A percentile compares a stretch with the other conserved stretches of the same genome.
phyloP scores from a whole-genome alignment of 2,888 invertebrate species.

The Mimachlamys varia region DNA sequence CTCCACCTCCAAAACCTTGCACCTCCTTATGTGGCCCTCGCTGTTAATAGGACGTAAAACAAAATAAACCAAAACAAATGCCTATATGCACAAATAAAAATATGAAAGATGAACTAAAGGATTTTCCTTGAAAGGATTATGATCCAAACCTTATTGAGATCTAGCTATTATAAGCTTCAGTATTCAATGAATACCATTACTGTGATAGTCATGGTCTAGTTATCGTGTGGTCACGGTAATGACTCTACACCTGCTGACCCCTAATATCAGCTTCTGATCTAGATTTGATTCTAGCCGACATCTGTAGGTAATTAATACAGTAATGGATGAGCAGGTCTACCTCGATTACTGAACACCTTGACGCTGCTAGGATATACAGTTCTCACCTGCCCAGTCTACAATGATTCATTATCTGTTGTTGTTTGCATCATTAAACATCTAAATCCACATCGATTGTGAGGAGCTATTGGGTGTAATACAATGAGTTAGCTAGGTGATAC shows the following conservation, averaged over 20 bases:
- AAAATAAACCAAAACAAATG: too few species aligned
- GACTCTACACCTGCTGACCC: not conserved
- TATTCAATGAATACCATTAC: not conserved
- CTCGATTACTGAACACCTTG: not conserved
- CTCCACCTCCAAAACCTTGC: too few species aligned
- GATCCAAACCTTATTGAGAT: too few species aligned
- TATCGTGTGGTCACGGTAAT: conserved; percentile 13
- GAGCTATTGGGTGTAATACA: not conserved
- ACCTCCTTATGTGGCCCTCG: too few species aligned
- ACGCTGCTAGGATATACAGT: not conserved
- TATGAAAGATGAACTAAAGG: too few species aligned
- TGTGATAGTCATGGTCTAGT: conserved; percentile 8
- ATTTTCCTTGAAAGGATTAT: too few species aligned
- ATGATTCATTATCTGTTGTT: not conserved
- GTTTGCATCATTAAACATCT: not conserved
- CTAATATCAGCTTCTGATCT: not conserved
- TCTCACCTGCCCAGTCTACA: not conserved
- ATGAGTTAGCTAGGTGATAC: too few species aligned
- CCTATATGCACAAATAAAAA: too few species aligned
- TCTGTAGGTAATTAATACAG: not conserved
- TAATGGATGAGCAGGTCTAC: not conserved
- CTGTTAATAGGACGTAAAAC: too few species aligned
- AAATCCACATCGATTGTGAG: not conserved
- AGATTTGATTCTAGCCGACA: not conserved
- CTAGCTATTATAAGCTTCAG: too few species aligned